These are phyloP conservation scores for Rhadina sibilatrix DNA, from an alignment of 2,113 vertebrate species.

Conservation along the genomic window DNA sequence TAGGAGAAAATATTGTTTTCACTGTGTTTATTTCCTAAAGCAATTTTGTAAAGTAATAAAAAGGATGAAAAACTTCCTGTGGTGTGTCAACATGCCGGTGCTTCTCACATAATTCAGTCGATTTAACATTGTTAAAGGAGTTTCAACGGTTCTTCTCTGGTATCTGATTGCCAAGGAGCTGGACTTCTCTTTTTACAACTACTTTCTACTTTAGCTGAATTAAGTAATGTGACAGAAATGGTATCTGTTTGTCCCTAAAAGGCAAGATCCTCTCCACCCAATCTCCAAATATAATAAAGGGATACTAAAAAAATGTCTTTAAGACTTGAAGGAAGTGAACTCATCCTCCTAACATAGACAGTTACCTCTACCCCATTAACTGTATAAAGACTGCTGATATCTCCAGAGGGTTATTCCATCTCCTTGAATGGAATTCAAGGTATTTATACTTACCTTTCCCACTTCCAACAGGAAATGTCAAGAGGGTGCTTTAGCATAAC, in stretches of 20 bases:
- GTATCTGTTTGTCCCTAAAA: background rate
- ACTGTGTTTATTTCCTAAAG: constrained; percentile 3
- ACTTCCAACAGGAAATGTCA: background rate
- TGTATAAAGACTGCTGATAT: background rate
- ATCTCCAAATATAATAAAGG: background rate
- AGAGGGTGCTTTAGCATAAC: background rate
- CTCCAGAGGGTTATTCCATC: background rate
- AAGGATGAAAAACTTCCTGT: background rate
- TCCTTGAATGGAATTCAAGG: background rate
- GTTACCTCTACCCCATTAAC: background rate
- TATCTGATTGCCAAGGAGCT: background rate
- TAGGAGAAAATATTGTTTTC: background rate
- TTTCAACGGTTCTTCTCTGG: background rate
- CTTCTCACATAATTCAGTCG: background rate
- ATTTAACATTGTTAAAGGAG: background rate
- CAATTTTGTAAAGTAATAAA: background rate
- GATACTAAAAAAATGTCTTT: background rate
- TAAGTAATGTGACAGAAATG: background rate
- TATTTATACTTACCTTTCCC: background rate
- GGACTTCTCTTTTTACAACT: background rate
- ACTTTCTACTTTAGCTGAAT: background rate
- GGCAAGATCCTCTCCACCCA: background rate
- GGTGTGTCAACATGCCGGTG: background rate
- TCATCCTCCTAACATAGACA: background rate
- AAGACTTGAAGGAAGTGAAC: background rate